Evolutionary conservation across 2,113 vertebrate species (phyloP).

Genomic region (Coregonus clupeaformis): DNA sequence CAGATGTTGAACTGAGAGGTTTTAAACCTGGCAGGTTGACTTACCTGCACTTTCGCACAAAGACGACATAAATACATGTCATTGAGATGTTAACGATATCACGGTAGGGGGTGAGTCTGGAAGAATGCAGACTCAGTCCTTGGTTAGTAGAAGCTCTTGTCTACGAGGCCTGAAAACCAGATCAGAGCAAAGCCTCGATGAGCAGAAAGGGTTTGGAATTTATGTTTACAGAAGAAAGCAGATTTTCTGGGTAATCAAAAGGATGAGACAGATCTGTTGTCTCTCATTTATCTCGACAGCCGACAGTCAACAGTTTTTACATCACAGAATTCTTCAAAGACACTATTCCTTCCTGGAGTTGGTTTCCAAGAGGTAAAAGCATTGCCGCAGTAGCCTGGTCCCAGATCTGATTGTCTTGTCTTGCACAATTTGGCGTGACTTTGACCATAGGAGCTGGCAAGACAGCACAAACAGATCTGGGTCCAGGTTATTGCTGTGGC

Average conservation of each 20-base stretch:
- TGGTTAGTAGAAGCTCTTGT: slow-evolving; percentile 12
- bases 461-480: background rate
- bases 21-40: slow-evolving; percentile 26
- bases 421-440: no score
- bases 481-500: background rate
- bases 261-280: background rate
- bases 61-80: slow-evolving; percentile 27
- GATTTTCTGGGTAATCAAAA: slow-evolving; percentile 10
- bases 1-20: slow-evolving; percentile 23
- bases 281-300: slow-evolving; percentile 10
- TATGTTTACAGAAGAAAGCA: slow-evolving; percentile 2
- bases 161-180: background rate
- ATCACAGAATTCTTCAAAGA: background rate
- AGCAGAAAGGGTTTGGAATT: background rate
- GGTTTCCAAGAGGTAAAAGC: background rate
- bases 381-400: background rate
- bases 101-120: slow-evolving; percentile 17
- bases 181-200: background rate
- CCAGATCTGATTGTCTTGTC: no score
- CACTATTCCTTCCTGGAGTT: background rate
- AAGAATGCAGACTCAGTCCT: slow-evolving; percentile 17
- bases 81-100: slow-evolving; percentile 28
- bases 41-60: slow-evolving; percentile 31
- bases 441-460: no score
- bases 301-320: background rate